Percentiles rank a stretch among this genome's conserved stretches.
Conservation (phyloP, 1,140 invertebrate genomes). For the Ganaspis sp. region DNA sequence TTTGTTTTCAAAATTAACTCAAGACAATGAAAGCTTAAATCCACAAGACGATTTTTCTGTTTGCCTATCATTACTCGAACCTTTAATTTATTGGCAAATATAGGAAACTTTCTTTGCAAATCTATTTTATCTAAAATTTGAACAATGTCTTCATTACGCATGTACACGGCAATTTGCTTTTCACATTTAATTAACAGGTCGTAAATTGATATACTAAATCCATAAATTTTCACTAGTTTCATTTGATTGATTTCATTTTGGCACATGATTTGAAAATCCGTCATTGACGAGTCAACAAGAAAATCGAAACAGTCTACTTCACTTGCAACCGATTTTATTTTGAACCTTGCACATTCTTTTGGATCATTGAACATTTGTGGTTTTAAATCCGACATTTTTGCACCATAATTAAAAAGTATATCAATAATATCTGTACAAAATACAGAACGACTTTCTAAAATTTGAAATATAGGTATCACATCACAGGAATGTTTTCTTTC, state of each 20-base stretch:
- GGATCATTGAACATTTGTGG: too few species aligned
- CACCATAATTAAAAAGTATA: too few species aligned
- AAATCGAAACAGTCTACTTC: too few species aligned
- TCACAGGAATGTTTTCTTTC: too few species aligned
- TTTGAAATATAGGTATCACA: too few species aligned
- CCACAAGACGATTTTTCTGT: background rate
- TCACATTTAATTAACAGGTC: background rate
- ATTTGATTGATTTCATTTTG: background rate
- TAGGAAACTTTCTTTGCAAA: background rate
- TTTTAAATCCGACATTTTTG: too few species aligned
- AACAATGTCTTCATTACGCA: background rate
- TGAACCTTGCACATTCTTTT: too few species aligned
- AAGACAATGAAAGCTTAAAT: background rate
- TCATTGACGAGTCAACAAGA: background rate
- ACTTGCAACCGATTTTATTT: conserved; percentile 14
- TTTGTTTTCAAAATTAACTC: background rate
- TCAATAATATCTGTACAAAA: too few species aligned
- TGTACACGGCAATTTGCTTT: background rate
- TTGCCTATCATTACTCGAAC: background rate
- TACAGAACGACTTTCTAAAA: too few species aligned
- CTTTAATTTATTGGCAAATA: background rate
- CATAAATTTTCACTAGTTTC: background rate
- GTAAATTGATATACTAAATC: background rate
- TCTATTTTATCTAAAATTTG: background rate
- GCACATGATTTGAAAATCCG: background rate